Conservation (phyloP, 1,140 invertebrate species). For the Hyles euphorbiae region DNA sequence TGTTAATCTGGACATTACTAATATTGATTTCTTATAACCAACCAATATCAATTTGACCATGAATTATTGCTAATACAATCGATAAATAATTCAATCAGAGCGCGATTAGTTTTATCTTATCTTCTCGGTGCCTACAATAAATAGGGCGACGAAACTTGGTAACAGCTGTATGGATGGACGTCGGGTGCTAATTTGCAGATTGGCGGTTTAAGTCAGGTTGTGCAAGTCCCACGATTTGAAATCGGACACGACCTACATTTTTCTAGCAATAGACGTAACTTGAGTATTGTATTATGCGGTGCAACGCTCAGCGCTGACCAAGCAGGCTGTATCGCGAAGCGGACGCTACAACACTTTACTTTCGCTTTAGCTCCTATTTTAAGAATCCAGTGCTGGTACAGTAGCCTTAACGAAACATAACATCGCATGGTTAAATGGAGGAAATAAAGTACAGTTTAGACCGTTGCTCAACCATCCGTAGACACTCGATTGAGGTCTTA, state of each 20-base stretch:
- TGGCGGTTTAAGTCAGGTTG: slow-evolving; percentile 28
- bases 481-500: too few species aligned
- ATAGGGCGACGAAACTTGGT: slow-evolving; percentile 10
- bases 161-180: slow-evolving; percentile 7
- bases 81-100: slow-evolving; percentile 30
- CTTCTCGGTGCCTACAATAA: slow-evolving; percentile 7
- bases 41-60: too few species aligned
- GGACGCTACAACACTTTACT: too few species aligned
- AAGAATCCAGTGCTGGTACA: too few species aligned
- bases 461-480: too few species aligned
- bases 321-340: background rate
- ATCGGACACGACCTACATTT: slow-evolving; percentile 58
- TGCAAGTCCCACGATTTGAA: slow-evolving; percentile 55
- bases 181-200: slow-evolving; percentile 16
- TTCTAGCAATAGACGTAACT: slow-evolving; percentile 53
- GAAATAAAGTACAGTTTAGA: too few species aligned
- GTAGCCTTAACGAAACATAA: too few species aligned
- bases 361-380: too few species aligned
- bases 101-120: slow-evolving; percentile 28
- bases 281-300: slow-evolving; percentile 41
- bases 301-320: slow-evolving; percentile 6
- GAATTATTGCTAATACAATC: background rate
- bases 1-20: too few species aligned
- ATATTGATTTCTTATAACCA: too few species aligned
- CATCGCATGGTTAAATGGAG: too few species aligned